Conservation (phyloP, 2,113 vertebrate genomes). For the Prinia subflava region DNA sequence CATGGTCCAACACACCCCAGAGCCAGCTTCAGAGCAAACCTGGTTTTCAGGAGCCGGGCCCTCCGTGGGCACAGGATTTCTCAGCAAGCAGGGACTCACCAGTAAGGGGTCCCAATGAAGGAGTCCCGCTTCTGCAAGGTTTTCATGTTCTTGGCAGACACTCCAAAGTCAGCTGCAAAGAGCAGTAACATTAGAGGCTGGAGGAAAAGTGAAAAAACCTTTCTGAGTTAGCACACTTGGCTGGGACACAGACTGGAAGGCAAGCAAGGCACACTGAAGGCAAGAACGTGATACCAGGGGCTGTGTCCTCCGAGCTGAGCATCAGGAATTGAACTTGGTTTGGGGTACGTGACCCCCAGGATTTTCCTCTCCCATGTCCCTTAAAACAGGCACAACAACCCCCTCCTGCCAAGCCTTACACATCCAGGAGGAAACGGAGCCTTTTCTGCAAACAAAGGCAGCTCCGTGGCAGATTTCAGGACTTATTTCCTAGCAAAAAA, state of each 20-base stretch:
- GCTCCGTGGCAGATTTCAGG: not conserved
- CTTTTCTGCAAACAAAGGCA: not conserved
- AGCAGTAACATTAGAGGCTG: not conserved
- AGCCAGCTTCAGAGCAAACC: not conserved
- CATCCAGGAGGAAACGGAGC: not conserved
- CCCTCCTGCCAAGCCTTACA: not conserved
- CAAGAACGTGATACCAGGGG: not conserved
- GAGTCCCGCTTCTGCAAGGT: conserved; percentile 93
- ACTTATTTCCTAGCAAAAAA: not conserved
- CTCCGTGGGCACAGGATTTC: fast-evolving
- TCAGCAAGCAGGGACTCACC: conserved; percentile 75
- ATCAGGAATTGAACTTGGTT: not conserved
- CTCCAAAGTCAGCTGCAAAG: conserved; percentile 91
- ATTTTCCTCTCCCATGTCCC: not conserved
- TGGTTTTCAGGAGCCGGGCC: not conserved
- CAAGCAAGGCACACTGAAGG: not conserved
- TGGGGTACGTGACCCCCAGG: not conserved
- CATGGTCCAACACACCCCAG: not conserved
- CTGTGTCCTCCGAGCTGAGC: not conserved
- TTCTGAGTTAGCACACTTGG: conserved; percentile 6
- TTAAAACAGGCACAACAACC: not conserved
- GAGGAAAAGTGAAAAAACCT: not conserved
- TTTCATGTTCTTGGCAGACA: conserved; percentile 95
- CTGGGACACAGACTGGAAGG: not conserved
- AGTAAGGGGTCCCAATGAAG: conserved; percentile 97